phyloP scores from a whole-genome alignment of 2,888 invertebrate species.

The Stenurella melanura region DNA sequence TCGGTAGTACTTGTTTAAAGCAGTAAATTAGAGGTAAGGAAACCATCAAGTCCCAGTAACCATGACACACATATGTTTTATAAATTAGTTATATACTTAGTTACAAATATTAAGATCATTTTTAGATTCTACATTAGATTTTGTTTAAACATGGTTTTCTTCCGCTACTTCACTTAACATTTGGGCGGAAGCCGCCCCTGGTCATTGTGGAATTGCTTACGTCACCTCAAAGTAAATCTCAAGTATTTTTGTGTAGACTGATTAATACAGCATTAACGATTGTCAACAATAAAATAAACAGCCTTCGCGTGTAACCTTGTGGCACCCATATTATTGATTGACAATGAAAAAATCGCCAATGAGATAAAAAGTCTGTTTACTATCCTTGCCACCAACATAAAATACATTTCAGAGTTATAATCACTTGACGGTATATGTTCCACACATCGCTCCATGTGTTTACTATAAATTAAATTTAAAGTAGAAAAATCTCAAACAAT shows the following conservation, averaged over 20 bases:
- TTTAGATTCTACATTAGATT: no score
- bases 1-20: no score
- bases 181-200: not conserved
- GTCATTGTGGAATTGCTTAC: not conserved
- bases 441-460: slow-evolving; percentile 47
- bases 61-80: no score
- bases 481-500: slow-evolving; percentile 41
- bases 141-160: not conserved
- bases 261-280: slow-evolving; percentile 13
- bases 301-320: slow-evolving; percentile 53
- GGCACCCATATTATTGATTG: slow-evolving; percentile 39
- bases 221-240: not conserved
- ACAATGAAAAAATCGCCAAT: slow-evolving; percentile 16
- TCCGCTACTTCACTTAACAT: not conserved
- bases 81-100: no score
- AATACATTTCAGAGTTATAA: slow-evolving; percentile 10
- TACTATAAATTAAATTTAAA: slow-evolving; percentile 49
- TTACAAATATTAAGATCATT: no score
- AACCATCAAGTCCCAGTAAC: no score
- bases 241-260: not conserved
- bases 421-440: slow-evolving; percentile 16
- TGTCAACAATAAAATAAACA: slow-evolving; percentile 6
- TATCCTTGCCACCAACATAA: slow-evolving; percentile 31
- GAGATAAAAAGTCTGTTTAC: slow-evolving; percentile 22
- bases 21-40: no score